Conservation (phyloP, 2,113 vertebrate species). For the Indicator maculatus region DNA sequence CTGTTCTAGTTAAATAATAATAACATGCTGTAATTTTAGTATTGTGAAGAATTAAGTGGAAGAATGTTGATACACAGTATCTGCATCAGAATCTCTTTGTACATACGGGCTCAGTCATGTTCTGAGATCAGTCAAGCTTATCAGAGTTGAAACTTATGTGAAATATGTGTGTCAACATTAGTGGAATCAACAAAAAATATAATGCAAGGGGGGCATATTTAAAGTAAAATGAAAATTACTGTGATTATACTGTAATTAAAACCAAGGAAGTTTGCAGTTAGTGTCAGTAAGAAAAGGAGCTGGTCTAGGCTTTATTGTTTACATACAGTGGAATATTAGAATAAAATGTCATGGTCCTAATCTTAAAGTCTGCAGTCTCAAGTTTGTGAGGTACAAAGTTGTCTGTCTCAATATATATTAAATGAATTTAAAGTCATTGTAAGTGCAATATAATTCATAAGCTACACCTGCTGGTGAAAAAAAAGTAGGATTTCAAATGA, state of each 20-base stretch:
- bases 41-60: neutral
- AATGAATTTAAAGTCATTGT: neutral
- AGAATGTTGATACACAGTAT: neutral
- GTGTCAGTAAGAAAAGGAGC: neutral
- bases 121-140: neutral
- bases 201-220: neutral
- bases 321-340: neutral
- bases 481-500: neutral
- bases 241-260: neutral
- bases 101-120: neutral
- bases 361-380: neutral
- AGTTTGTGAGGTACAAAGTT: neutral
- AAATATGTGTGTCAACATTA: neutral
- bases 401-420: neutral
- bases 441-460: slow-evolving; percentile 9
- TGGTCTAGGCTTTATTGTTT: neutral
- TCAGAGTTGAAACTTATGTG: neutral
- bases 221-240: neutral
- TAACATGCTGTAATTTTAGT: neutral
- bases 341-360: neutral
- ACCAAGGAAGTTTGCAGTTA: neutral
- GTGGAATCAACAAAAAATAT: neutral
- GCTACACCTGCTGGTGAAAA: slow-evolving; percentile 40
- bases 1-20: neutral
- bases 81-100: neutral